These are phyloP conservation scores for Yoshiicerus persimilis DNA, from an alignment of 1,140 invertebrate genomes.

Conservation along the genomic window DNA sequence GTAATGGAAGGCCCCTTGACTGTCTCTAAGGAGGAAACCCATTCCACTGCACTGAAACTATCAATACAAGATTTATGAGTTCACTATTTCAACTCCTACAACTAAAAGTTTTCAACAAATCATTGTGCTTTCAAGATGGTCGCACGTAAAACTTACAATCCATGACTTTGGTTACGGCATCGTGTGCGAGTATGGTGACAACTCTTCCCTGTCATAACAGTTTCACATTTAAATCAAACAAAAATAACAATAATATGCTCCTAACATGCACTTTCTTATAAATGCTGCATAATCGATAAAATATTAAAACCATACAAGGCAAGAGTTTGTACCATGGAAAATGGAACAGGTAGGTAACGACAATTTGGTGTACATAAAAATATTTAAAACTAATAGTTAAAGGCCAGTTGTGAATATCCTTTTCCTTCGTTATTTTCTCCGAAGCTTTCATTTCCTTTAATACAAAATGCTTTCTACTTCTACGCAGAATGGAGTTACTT, in stretches of 20 bases:
- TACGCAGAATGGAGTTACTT: no score
- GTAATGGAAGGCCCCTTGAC: not conserved
- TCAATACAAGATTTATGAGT: not conserved
- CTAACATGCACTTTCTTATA: no score
- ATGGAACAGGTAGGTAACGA: no score
- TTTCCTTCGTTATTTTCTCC: no score
- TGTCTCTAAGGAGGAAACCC: not conserved
- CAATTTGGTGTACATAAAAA: not conserved
- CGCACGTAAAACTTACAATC: conserved; percentile 45
- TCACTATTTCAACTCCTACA: not conserved
- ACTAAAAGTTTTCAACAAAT: not conserved
- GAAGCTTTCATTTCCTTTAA: no score
- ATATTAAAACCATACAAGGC: no score
- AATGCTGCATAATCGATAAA: no score
- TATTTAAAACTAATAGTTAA: not conserved
- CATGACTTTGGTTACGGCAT: conserved; percentile 45
- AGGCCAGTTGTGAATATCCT: no score
- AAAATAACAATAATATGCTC: no score
- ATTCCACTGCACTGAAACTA: not conserved
- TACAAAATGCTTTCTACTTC: no score
- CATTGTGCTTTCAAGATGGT: not conserved
- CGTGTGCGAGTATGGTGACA: conserved; percentile 44
- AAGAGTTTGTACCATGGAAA: no score
- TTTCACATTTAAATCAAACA: conserved; percentile 13
- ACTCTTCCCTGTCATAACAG: conserved; percentile 38